A percentile compares a stretch with the other conserved stretches of the same genome.
These are phyloP conservation scores for Cheilosia variabilis DNA, from an alignment of 2,888 invertebrate species.

Conservation along the genomic window DNA sequence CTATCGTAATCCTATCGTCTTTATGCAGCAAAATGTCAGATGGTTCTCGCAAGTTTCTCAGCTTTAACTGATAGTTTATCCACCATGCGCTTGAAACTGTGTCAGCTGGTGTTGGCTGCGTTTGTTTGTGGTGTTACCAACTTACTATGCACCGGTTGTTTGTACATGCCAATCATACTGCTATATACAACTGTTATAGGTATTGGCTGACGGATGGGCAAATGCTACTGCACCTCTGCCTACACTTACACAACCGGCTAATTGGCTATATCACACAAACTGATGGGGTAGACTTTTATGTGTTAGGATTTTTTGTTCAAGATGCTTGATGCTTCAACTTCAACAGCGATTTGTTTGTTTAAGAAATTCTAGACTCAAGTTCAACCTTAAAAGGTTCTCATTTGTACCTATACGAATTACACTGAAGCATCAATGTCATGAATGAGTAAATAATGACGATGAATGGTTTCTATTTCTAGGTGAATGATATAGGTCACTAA, in stretches of 20 bases:
- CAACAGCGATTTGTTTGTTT: neutral
- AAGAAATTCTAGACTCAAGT: conserved; percentile 8
- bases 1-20: conserved; percentile 11
- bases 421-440: conserved; percentile 13
- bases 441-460: neutral
- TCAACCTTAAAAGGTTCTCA: conserved; percentile 5
- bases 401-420: neutral
- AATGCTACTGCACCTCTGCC: conserved; percentile 11
- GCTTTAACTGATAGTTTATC: conserved; percentile 33
- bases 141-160: conserved; percentile 14
- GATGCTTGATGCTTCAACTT: neutral
- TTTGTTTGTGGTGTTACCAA: conserved; percentile 36
- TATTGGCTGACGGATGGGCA: neutral
- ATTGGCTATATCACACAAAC: neutral
- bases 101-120: conserved; percentile 58
- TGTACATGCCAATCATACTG: neutral
- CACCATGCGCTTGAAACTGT: conserved; percentile 59
- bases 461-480: conserved; percentile 17
- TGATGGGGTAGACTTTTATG: neutral
- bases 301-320: neutral
- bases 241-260: neutral
- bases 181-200: neutral
- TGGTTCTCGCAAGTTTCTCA: conserved; percentile 47
- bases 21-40: conserved; percentile 50
- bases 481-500: conserved; percentile 24